These are phyloP conservation scores for Formica exsecta DNA, from an alignment of 1,140 invertebrate species.

Conservation along the genomic window DNA sequence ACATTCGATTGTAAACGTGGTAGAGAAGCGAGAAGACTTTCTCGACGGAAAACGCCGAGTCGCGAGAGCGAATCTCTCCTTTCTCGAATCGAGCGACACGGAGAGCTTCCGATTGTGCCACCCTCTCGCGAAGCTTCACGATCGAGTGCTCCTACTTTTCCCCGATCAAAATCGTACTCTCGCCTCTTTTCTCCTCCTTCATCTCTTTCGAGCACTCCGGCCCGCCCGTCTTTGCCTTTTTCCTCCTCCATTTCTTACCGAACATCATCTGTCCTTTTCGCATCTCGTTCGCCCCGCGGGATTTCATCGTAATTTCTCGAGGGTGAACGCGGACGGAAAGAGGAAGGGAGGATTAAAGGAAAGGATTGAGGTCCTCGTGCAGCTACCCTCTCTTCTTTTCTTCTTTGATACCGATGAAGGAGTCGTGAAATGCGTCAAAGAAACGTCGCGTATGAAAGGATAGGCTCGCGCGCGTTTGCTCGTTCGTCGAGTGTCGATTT, in stretches of 20 bases:
- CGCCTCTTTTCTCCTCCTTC: constrained; percentile 52
- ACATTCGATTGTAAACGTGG: constrained; percentile 34
- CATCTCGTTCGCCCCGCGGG: constrained; percentile 23
- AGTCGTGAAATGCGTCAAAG: constrained; percentile 40
- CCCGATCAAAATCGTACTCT: constrained; percentile 75
- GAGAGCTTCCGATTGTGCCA: constrained; percentile 78
- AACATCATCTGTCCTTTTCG: constrained; percentile 48
- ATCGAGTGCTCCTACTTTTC: constrained; percentile 77
- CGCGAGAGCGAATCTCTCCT: constrained; percentile 19
- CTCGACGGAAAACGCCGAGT: constrained; percentile 40
- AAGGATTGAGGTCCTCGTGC: constrained; percentile 42
- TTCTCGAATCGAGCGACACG: constrained; percentile 63
- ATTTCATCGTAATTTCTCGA: constrained; percentile 42
- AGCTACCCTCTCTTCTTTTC: neutral
- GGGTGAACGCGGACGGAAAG: neutral
- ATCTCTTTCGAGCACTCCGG: constrained; percentile 32
- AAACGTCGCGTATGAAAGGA: constrained; percentile 30
- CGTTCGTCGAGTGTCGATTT: constrained; percentile 54
- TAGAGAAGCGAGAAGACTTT: constrained; percentile 6
- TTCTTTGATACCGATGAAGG: no score
- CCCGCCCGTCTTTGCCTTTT: constrained; percentile 59
- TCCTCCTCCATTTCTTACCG: constrained; percentile 52
- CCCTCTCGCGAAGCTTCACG: constrained; percentile 73
- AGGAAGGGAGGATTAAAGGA: constrained; percentile 39
- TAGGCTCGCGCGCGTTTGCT: constrained; percentile 29